Base-by-base conservation (phyloP, 2,888 invertebrate genomes). In the Nebria brevicollis region DNA sequence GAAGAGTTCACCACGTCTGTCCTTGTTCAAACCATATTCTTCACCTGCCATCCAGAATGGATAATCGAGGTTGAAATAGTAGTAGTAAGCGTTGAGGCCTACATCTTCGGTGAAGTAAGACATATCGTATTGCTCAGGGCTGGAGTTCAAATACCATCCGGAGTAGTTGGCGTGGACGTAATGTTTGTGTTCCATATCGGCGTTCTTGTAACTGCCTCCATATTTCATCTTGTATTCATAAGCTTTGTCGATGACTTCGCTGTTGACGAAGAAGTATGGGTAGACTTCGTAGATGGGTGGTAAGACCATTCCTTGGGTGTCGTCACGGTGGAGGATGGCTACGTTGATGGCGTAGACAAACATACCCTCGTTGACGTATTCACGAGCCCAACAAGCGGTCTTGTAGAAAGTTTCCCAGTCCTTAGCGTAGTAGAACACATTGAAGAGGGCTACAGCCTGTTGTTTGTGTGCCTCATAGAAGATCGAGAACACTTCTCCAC, bases 391-490 rank as follows among this genome's bases (percentile, higher is more conserved):
- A 65, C 92, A 92, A 64, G 94, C 94, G 11, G 93, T 93, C 84
- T 92, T 91, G 87, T 92, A 91, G 90, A 95, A 94, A 65, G 93
- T 93, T 34, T 92, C 91, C 87, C 92, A 95, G 87, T 94, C 93
- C 87, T 94, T 94, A 84, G 95, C 94, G 81, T 93, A 92, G 89
- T 91, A 92, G 84, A 95, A 90, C 79, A 94, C 89, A 86, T 94
- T 92, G 89, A 93, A 94, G 26, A 95, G 88, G 6, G 92, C 91
- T 5, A 91, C 86, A 11, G 92, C 93, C 86, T 95, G 93, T 85
- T 92, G 91, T 75, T 91, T 89, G 82, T 95, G 93, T 66, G 90
- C 88, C 77, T 91, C 90, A 86, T 93, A 90, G 86, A 91, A 91
- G 86, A 91, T 90, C 20, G 93, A 92, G 90, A 93, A 94, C n/a